Base-by-base conservation (phyloP, 2,888 invertebrate genomes). In the Sesamia inferens region DNA sequence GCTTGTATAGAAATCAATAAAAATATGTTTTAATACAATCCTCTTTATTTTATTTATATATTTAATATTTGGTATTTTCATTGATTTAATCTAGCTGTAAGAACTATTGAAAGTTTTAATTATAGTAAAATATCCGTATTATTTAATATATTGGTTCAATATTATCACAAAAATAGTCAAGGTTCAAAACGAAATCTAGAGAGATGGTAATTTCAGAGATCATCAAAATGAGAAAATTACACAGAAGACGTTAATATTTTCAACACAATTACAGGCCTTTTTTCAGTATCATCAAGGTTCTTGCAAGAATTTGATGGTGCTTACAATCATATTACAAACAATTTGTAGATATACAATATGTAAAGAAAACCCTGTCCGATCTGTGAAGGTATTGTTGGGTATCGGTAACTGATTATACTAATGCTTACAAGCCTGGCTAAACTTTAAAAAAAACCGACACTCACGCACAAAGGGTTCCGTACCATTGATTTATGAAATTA, bases 1-100 rank as follows among this genome's bases (percentile, higher is more conserved):
- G 86, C 87, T 87, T 88, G 84, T 84, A 87, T 86, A 87, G 83
- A 79, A 78, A 71, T 67, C 55, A 87, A 85, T 85, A 80, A 84
- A 84, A 81, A 44, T 74, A 82, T 78, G 76, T 85, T 81, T 83
- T 58, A 81, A 74, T 82, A 79, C 57, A 81, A 66, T 22, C 47
- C 24, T 64, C 57, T 31, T 22, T 57, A 4, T 66, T 76, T 73
- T 63, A 73, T 73, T 79, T 62, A 48, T 44, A 54, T 39, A 8
- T 57, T 47, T 68, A 66, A 63, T 66, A 47, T 77, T 81, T 70
- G 77, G 77, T 67, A 62, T 59, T 39, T 59, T 47, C 10, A 16
- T 61, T 54, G 2, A 24, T 39, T 55, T 64, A 8, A 31, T n/a
- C 14, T 47, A 74, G 16, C n/a, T 47, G 59, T 10, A 39, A 13